Evolutionary conservation across 2,797 vertebrate species (phyloP), one percentile per base, ranked within the genome.

Genomic region (Sebastes umbrosus): DNA sequence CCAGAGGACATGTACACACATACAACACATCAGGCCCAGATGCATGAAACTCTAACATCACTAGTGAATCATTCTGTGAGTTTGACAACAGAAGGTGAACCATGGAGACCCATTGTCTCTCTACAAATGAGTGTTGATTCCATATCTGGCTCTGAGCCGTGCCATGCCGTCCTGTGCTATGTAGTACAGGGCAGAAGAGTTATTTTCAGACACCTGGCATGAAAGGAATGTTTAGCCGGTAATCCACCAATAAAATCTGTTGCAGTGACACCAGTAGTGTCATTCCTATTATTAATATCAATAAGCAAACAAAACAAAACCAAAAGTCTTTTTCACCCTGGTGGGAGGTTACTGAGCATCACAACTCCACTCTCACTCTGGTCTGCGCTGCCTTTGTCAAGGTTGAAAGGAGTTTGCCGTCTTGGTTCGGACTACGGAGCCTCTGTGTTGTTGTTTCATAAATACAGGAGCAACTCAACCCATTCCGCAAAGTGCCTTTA

Each of bases 151-250:
- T 2, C 55, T 13, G 34, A 77, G 52, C 73, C 46, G 1, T 2
- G 59, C 52, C 3, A 11, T 43, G 29, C 63, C 31, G 73, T 31
- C 1, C 73, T 24, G 69, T 39, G 8, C 43, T 72, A 0, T 36
- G 50, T 4, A 1, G 32, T 27, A 60, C 20, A 13, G 82, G 18
- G 66, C 43, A 69, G 39, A 74, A 8, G 20, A 72, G 83, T 88
- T 93, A 92, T 93, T 92, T 90, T 91, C 80, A 87, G 90, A 88
- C 79, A 64, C 67, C 58, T 74, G 85, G 80, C 84, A 90, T 86
- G 85, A 87, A 12, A 74, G 71, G 88, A 91, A 90, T 84, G 84
- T 87, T 77, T 64, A 85, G 36, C 75, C 71, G 75, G 63, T 75
- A 43, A 32, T 31, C 52, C 52, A 29, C 46, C 73, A 67, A 20